Evolutionary conservation across 2,797 vertebrate genomes (phyloP), one percentile per base, ranked within the genome.

Genomic region (Oreochromis grahami): DNA sequence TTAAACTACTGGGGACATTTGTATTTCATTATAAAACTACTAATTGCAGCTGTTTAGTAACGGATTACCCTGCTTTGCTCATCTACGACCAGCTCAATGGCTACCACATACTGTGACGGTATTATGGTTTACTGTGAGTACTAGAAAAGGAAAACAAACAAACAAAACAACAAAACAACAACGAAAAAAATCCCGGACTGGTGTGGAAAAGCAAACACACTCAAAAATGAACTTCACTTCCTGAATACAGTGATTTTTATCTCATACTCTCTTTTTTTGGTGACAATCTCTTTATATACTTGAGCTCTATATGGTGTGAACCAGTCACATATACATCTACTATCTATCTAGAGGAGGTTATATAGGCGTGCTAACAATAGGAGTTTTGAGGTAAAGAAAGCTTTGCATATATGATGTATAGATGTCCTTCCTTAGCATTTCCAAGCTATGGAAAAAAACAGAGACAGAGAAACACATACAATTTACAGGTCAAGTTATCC

Each of bases 391-490:
- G 38, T 17, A 70, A 68, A 43, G 38, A 68, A 43, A 24, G 38
- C 8, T 68, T 68, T 68, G 38, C 38, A 68, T 68, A 68, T 43
- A 68, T 43, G 63, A 68, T 15, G 12, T 43, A 24, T 2, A 70
- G 38, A 36, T 43, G 41, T 0, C 9, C 26, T 43, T 70, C 63
- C 13, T 43, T 70, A 43, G 24, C 21, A 26, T 70, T 70, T 45
- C 14, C 38, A 70, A 5, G 38, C 8, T 70, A 45, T 17, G 38
- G 21, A 45, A 65, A 70, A 68, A 24, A 43, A 70, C 60, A 41
- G 34, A 14, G 0, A 41, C 14, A 45, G 24, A 29, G 41, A 26
- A 45, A 72, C 1, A 72, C 21, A 72, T 19, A 29, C 4, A 26
- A 45, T 70, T 43, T 70, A 1, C 3, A 41, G 13, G 63, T 43